Base-by-base conservation (phyloP, 2,888 invertebrate species). In the Tiphia femorata region DNA sequence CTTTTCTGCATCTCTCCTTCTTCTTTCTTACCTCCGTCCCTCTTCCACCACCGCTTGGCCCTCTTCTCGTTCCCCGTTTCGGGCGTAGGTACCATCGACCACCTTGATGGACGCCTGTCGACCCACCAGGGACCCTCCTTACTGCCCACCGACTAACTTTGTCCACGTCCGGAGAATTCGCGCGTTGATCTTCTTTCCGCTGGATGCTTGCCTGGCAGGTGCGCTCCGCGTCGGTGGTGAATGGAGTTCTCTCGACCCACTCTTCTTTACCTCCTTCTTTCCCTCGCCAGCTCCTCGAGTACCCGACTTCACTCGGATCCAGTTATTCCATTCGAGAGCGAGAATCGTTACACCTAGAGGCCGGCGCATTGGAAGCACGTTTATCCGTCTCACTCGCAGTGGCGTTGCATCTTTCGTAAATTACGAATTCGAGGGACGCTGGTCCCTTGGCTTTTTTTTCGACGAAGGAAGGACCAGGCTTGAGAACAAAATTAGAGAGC, bases 91-190 rank as follows among this genome's bases (percentile, higher is more conserved):
- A 61, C 58, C 59, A 51, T 43, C 59, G 46, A 50, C 50, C 61
- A 62, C 54, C 48, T 64, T 72, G 73, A 75, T 60, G 64, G 69
- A 73, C 74, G 68, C 64, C 68, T 63, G 70, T 61, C 71, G 64
- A 67, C 54, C 61, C 71, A 65, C 74, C 44, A 58, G 71, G 68
- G 67, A 70, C 51, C 50, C 33, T 42, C 57, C 47, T 12, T 23
- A 25, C 40, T 49, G 41, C 20, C 53, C 43, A 41, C 30, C 49
- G 54, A 54, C 17, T 41, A 35, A 46, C 49, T 58, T 58, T 46
- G 55, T 55, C 49, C 49, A 38, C 46, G 42, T 54, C 37, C 33
- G 42, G 55, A 58, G 49, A 58, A 54, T 49, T 46, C 58, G 42
- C 37, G 41, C 49, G 37, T 16, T 40, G 43, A 35, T 55, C 49